A percentile compares a stretch with the other conserved stretches of the same genome.
These are phyloP conservation scores for Cheilosia vulpina DNA, from an alignment of 2,888 invertebrate genomes.

Conservation along the genomic window DNA sequence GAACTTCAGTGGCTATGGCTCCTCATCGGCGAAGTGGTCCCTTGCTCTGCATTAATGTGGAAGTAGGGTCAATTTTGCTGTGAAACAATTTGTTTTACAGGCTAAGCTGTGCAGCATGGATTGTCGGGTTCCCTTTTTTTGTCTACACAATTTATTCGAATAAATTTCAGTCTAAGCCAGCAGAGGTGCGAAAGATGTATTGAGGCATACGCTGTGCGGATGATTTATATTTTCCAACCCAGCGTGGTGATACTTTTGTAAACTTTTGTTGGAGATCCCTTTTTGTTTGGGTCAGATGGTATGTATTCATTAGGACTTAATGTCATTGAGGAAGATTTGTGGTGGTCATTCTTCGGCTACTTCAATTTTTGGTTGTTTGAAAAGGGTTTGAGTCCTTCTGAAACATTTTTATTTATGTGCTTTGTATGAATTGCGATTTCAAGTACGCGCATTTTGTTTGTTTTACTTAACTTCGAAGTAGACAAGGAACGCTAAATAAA, in stretches of 20 bases:
- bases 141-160: constrained; percentile 26
- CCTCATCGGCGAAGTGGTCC: constrained; percentile 9
- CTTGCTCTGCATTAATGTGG: background rate
- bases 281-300: background rate
- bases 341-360: background rate
- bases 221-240: background rate
- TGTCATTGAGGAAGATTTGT: background rate
- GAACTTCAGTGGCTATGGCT: background rate
- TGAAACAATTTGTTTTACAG: constrained; percentile 14
- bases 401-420: too few relatives aligned
- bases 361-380: too few relatives aligned
- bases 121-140: background rate
- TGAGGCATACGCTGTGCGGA: background rate
- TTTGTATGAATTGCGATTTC: too few relatives aligned
- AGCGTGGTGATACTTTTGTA: background rate
- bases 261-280: background rate
- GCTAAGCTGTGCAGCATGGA: constrained; percentile 6
- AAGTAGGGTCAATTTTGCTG: constrained; percentile 26
- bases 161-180: constrained; percentile 20
- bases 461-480: too few relatives aligned
- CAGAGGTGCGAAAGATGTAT: background rate
- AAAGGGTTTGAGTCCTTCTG: too few relatives aligned
- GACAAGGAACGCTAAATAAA: too few relatives aligned
- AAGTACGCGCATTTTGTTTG: too few relatives aligned
- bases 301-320: background rate